These are phyloP conservation scores for Tipula vernalis DNA, from an alignment of 2,888 invertebrate species.

Conservation along the genomic window DNA sequence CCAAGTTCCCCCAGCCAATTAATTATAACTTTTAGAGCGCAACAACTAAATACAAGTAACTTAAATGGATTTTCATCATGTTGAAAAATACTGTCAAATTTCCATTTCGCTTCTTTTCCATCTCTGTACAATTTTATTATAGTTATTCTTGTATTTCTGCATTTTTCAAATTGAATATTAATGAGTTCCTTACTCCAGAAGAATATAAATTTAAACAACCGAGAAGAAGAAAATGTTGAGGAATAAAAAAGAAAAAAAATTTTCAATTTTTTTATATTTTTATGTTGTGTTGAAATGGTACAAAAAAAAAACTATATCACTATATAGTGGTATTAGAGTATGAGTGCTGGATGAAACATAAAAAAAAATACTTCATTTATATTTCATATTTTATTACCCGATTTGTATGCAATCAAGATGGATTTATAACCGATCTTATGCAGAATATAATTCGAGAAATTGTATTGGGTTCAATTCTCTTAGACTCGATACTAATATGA, in stretches of 20 bases:
- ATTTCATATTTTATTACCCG: not conserved
- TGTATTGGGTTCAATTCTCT: too few species aligned
- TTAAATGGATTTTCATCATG: not conserved
- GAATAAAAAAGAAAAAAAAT: not conserved
- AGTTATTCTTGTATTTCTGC: not conserved
- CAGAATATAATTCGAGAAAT: too few species aligned
- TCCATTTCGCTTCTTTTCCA: not conserved
- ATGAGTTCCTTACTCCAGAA: not conserved
- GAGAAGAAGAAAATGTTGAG: not conserved
- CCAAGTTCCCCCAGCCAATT: too few species aligned
- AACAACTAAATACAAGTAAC: not conserved
- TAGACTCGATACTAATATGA: too few species aligned
- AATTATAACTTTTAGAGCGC: too few species aligned
- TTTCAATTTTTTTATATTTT: not conserved
- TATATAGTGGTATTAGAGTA: not conserved
- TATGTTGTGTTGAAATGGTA: not conserved
- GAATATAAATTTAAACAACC: not conserved
- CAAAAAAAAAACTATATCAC: not conserved
- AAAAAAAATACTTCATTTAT: not conserved
- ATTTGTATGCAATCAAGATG: not conserved
- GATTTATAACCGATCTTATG: not conserved
- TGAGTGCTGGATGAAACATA: not conserved
- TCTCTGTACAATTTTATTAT: not conserved
- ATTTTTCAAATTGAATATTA: not conserved
- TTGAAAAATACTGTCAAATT: not conserved